Evolutionary conservation across 2,888 invertebrate species (phyloP).

Genomic region (Chrysopilus asiliformis): DNA sequence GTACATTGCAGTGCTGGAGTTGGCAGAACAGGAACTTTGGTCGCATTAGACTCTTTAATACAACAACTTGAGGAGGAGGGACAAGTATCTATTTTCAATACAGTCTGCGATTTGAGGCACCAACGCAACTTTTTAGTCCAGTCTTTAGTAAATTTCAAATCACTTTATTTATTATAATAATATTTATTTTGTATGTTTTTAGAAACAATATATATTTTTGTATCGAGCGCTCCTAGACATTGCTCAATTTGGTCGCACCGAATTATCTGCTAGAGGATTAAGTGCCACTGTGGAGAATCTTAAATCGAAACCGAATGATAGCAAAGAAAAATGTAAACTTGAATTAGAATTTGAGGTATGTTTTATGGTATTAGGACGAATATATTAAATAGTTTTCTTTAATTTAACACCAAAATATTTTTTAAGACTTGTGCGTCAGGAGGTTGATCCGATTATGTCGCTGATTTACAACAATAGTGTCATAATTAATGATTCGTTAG

Average conservation of each 20-base stretch:
- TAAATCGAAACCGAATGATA: conserved; percentile 54
- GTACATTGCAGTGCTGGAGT: conserved; percentile 93
- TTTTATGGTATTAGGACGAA: conserved; percentile 8
- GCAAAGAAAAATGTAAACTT: conserved; percentile 55
- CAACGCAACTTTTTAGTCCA: conserved; percentile 91
- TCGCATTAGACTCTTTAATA: conserved; percentile 79
- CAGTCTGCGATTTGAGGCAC: conserved; percentile 75
- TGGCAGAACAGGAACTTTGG: conserved; percentile 86
- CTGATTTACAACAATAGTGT: too few relatives aligned
- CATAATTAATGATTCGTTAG: background rate
- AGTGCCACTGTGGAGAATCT: conserved; percentile 60
- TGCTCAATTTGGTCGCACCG: conserved; percentile 85
- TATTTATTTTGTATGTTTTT: conserved; percentile 12
- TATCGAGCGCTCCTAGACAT: conserved; percentile 87
- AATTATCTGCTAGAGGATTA: conserved; percentile 59
- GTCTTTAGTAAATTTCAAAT: conserved; percentile 61
- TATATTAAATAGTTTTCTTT: background rate
- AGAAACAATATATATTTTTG: conserved; percentile 95
- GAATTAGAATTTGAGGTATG: conserved; percentile 76
- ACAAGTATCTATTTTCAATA: conserved; percentile 79
- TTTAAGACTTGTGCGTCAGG: background rate
- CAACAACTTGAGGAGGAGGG: conserved; percentile 73
- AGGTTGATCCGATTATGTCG: too few relatives aligned
- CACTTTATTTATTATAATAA: background rate
- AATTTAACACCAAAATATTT: background rate